Percentiles rank a stretch among this genome's conserved stretches.
phyloP scores from a whole-genome alignment of 2,797 vertebrate genomes.

The Eptatretus atami region DNA sequence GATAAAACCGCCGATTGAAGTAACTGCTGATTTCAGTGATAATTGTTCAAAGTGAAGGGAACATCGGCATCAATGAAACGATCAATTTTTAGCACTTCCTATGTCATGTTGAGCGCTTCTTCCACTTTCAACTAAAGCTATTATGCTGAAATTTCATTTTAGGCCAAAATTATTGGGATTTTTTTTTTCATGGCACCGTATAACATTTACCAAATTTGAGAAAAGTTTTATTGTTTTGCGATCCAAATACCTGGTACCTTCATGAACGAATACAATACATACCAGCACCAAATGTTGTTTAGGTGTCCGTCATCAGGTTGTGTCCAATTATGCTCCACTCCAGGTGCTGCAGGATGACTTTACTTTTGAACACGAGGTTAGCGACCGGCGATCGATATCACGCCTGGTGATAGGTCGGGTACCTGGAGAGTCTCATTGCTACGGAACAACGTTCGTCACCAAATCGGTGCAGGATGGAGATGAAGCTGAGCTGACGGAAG shows the following conservation, averaged over 20 bases:
- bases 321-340: not conserved
- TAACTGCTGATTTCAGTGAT: too few species aligned
- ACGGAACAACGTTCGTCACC: not conserved
- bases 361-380: constrained; percentile 73
- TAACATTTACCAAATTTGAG: too few species aligned
- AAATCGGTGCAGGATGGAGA: not conserved
- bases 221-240: too few species aligned
- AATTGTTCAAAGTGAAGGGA: too few species aligned
- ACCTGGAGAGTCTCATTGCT: not conserved
- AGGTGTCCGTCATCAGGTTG: not conserved
- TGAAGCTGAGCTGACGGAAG: not conserved
- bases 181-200: constrained; percentile 8
- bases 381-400: constrained; percentile 10
- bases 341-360: constrained; percentile 84
- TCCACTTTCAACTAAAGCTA: too few species aligned
- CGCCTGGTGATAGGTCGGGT: not conserved
- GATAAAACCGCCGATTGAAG: too few species aligned
- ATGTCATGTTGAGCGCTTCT: too few species aligned
- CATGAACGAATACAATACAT: not conserved
- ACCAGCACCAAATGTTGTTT: not conserved
- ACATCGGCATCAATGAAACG: too few species aligned
- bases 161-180: too few species aligned
- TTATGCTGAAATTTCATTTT: too few species aligned
- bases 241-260: too few species aligned
- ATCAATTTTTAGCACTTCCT: too few species aligned